Percentiles rank a stretch among this genome's conserved stretches.
Evolutionary conservation across 2,113 vertebrate species (phyloP).

Genomic region (Diadophis punctatus): DNA sequence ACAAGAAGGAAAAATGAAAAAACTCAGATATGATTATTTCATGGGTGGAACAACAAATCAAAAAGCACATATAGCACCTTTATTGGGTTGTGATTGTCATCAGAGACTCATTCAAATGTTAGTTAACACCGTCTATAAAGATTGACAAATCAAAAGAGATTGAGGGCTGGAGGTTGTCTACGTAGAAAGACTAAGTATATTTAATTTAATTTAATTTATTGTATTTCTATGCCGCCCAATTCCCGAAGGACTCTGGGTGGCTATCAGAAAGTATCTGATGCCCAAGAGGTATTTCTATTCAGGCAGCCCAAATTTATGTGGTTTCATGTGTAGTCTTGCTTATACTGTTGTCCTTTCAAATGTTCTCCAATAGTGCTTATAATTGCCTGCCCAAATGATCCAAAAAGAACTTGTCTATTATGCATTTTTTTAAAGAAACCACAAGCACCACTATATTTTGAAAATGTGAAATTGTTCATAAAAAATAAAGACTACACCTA

Average conservation of each 20-base stretch:
- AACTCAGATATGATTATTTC: constrained; percentile 39
- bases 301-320: neutral
- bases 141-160: neutral
- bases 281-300: neutral
- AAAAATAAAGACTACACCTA: neutral
- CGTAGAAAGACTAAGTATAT: neutral
- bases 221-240: too few species aligned
- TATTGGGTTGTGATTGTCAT: constrained; percentile 63
- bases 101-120: constrained; percentile 61
- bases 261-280: neutral
- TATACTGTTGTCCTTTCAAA: neutral
- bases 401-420: neutral
- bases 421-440: neutral
- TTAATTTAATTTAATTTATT: too few species aligned
- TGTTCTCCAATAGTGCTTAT: neutral
- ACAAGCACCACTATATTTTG: neutral
- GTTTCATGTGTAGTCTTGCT: neutral
- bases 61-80: constrained; percentile 3
- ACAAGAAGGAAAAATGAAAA: constrained; percentile 23
- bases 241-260: too few species aligned
- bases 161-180: neutral
- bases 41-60: neutral
- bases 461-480: neutral
- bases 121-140: constrained; percentile 59
- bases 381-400: neutral